These are phyloP conservation scores for Rhagonycha lutea DNA, from an alignment of 2,888 invertebrate species.

Conservation along the genomic window DNA sequence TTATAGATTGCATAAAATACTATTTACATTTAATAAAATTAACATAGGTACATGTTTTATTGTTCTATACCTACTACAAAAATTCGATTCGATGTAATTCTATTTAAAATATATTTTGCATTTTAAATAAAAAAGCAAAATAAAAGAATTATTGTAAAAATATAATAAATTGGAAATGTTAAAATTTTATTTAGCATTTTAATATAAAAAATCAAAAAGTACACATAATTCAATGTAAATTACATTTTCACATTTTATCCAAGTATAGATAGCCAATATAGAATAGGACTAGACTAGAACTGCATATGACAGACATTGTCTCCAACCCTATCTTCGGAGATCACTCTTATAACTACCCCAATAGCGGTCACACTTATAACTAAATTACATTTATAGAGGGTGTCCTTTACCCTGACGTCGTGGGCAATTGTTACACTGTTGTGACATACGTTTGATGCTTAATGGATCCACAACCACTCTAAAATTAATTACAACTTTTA, in stretches of 20 bases:
- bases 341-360: conserved; percentile 24
- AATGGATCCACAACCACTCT: conserved; percentile 15
- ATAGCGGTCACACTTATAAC: conserved; percentile 47
- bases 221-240: background rate
- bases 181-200: background rate
- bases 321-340: conserved; percentile 23
- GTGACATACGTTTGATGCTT: conserved; percentile 33
- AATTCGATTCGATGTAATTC: background rate
- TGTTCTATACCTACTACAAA: background rate
- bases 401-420: conserved; percentile 26
- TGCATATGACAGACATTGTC: conserved; percentile 45
- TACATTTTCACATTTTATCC: conserved; percentile 39
- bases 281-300: conserved; percentile 25
- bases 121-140: background rate
- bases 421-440: conserved; percentile 37
- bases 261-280: conserved; percentile 38
- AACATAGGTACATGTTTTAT: background rate
- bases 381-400: conserved; percentile 48
- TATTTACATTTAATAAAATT: background rate
- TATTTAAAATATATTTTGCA: background rate
- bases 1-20: background rate
- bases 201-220: background rate
- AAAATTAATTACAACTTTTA: conserved; percentile 39
- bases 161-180: background rate
- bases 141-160: background rate